Conservation (phyloP, 92 coral and sea anemone species). For the Parazoanthus darwini region DNA sequence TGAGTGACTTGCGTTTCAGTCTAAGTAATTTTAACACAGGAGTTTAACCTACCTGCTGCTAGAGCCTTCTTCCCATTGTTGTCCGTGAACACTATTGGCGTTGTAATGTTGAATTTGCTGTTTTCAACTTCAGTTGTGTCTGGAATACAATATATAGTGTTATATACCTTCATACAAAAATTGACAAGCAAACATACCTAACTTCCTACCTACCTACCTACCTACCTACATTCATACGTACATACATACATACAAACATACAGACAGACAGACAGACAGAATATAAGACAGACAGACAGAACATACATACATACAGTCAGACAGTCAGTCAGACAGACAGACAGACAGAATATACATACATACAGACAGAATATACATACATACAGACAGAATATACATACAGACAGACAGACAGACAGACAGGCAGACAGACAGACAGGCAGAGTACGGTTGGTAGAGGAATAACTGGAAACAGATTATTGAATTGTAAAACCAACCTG, state of each 20-base stretch:
- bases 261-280: too few species aligned
- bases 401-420: too few species aligned
- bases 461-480: not conserved
- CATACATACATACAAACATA: too few species aligned
- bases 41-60: constrained; percentile 21
- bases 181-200: not conserved
- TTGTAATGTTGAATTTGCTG: constrained; percentile 27
- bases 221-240: not conserved
- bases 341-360: too few species aligned
- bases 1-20: not conserved
- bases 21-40: not conserved
- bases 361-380: too few species aligned
- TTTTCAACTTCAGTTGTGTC: constrained; percentile 16
- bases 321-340: too few species aligned
- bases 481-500: not conserved
- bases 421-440: too few species aligned
- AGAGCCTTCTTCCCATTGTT: not conserved
- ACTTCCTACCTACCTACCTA: too few species aligned
- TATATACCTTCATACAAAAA: not conserved
- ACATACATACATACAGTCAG: too few species aligned
- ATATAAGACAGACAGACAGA: too few species aligned
- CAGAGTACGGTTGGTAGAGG: not conserved
- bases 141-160: not conserved
- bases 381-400: too few species aligned
- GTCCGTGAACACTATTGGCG: constrained; percentile 8